phyloP scores from a whole-genome alignment of 2,888 invertebrate species.

The Ectropis crepuscularia region DNA sequence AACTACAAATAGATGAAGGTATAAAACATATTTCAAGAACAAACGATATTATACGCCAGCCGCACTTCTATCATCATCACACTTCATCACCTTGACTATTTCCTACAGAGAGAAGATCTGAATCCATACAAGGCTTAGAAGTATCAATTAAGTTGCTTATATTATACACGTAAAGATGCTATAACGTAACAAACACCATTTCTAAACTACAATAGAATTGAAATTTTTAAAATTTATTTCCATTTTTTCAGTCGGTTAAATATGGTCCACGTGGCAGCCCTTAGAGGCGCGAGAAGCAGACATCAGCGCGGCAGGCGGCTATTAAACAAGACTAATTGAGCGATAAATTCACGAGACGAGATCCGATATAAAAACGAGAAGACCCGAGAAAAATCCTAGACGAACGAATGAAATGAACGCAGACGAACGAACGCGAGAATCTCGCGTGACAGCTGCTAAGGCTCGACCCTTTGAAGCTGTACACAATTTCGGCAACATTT shows the following conservation, averaged over 20 bases:
- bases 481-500: background rate
- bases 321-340: slow-evolving; percentile 86
- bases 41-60: too few species aligned
- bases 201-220: too few species aligned
- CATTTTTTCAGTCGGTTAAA: background rate
- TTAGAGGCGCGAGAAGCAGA: slow-evolving; percentile 78
- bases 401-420: slow-evolving; percentile 66
- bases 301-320: slow-evolving; percentile 84
- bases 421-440: slow-evolving; percentile 60
- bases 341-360: slow-evolving; percentile 84
- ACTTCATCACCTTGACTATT: too few species aligned
- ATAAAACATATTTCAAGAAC: too few species aligned
- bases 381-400: slow-evolving; percentile 69
- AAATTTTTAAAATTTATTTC: too few species aligned
- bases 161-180: too few species aligned
- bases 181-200: too few species aligned
- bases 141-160: too few species aligned
- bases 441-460: slow-evolving; percentile 3
- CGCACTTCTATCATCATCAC: too few species aligned
- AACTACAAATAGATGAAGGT: too few species aligned
- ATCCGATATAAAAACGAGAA: slow-evolving; percentile 79
- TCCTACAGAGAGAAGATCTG: too few species aligned
- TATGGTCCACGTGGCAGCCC: slow-evolving; percentile 62
- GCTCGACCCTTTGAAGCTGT: slow-evolving; percentile 10
- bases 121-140: too few species aligned